Base-by-base conservation (phyloP, 2,888 invertebrate genomes). In the Steinernema hermaphroditum region DNA sequence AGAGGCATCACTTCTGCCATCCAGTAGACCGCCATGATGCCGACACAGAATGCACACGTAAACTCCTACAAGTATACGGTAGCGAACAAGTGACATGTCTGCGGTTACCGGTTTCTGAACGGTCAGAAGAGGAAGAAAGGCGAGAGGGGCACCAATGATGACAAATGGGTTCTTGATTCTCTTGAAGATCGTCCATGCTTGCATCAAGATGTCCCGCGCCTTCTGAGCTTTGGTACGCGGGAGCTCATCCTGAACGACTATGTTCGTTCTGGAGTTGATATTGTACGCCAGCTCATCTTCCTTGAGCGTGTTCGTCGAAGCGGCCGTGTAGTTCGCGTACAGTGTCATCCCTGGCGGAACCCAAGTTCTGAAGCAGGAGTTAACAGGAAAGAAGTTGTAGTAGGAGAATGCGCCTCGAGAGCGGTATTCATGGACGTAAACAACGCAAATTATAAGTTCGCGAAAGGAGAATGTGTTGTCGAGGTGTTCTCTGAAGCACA, bases 1-100 rank as follows among this genome's bases (percentile, higher is more conserved):
- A 86, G 72, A 0, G 86, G 86, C 77, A 86, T 79, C 62, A 81
- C 83, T 74, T 86, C 85, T 32, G 72, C 75, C 78, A 84, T 84
- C 85, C 85, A 85, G 69, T 84, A 86, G 43, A 77, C 68, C 8
- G 81, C 82, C 76, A 85, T 81, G n/a, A 84, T 75, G 27, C 76
- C 75, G 14, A 85, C 82, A 62, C 83, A 84, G 68, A 75, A 85
- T 6, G 80, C 81, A 72, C 85, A 85, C 72, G 75, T 79, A 70
- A 71, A 80, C 75, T 83, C 81, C 83, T 83, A 75, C 69, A 80
- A 77, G 50, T 68, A 32, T 22, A 41, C 27, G 9, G 27, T 32
- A 49, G 44, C n/a, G 12, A 14, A 27, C 27, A 32, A 69, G 22
- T 69, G 14, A 9, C n/a, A 2, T n/a, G 6, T 6, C 16, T 1